phyloP scores from a whole-genome alignment of 2,113 vertebrate genomes.

The Axis porcinus region DNA sequence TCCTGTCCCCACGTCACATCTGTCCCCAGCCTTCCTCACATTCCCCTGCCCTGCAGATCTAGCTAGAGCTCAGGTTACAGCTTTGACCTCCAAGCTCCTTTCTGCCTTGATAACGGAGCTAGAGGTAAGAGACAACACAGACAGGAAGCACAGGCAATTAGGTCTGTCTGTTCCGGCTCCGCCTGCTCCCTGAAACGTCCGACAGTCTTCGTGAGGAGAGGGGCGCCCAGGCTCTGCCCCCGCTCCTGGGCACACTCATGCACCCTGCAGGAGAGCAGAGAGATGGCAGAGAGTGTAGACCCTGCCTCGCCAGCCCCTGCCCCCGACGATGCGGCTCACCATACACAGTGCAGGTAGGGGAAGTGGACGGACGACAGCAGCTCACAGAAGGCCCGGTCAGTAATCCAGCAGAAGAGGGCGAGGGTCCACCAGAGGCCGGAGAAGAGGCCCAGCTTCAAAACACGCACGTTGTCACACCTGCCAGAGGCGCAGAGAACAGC shows the following conservation, averaged over 20 bases:
- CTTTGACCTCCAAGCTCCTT: background rate
- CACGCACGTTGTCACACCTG: conserved; percentile 96
- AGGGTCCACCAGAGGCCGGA: conserved; percentile 96
- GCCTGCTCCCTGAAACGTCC: background rate
- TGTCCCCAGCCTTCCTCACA: background rate
- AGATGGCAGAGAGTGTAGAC: background rate
- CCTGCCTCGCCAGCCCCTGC: rapidly evolving
- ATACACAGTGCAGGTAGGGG: conserved; percentile 95
- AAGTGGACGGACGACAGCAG: conserved; percentile 97
- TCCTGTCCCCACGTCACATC: background rate
- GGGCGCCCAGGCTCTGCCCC: background rate
- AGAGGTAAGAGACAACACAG: background rate
- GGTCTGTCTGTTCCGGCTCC: background rate
- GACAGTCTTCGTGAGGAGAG: background rate
- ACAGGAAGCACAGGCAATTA: background rate
- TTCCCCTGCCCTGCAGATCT: too few species aligned
- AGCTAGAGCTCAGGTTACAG: background rate
- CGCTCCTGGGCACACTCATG: background rate
- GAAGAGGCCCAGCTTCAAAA: conserved; percentile 95
- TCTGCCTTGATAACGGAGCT: background rate
- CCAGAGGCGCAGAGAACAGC: background rate
- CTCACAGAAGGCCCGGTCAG: conserved; percentile 95
- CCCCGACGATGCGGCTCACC: conserved; percentile 80
- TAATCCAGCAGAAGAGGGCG: conserved; percentile 96
- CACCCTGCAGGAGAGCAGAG: background rate